Percentiles rank a stretch among this genome's conserved stretches.
phyloP scores from a whole-genome alignment of 2,113 vertebrate species.

The Fregetta grallaria region DNA sequence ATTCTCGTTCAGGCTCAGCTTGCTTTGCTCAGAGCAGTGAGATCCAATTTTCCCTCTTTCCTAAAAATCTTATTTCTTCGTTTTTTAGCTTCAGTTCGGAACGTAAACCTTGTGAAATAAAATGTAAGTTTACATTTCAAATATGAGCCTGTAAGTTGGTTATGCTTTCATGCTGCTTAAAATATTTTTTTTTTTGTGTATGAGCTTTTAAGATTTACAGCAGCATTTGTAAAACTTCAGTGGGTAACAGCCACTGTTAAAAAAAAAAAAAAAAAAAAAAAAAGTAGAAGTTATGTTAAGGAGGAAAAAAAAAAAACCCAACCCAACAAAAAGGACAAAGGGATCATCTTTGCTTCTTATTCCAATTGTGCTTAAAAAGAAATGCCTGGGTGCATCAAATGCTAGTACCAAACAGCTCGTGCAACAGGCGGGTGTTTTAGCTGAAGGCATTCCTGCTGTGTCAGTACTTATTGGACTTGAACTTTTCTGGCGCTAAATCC shows the following conservation, averaged over 20 bases:
- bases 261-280: not conserved
- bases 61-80: not conserved
- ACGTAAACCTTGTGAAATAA: constrained; percentile 17
- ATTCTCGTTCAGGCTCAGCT: not conserved
- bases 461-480: not conserved
- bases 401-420: not conserved
- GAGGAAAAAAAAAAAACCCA: no score
- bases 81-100: not conserved
- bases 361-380: not conserved
- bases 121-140: not conserved
- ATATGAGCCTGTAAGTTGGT: not conserved
- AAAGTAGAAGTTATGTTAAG: not conserved
- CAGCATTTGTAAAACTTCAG: not conserved
- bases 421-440: fast-evolving
- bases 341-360: not conserved
- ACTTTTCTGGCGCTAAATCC: not conserved
- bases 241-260: not conserved
- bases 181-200: not conserved
- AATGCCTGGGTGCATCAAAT: not conserved
- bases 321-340: not conserved
- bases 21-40: not conserved
- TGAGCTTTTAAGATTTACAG: not conserved
- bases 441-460: not conserved
- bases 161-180: not conserved
- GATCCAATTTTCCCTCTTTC: not conserved